Evolutionary conservation across 2,113 vertebrate species (phyloP), one percentile per base, ranked within the genome.

Genomic region (Tenrec ecaudatus): DNA sequence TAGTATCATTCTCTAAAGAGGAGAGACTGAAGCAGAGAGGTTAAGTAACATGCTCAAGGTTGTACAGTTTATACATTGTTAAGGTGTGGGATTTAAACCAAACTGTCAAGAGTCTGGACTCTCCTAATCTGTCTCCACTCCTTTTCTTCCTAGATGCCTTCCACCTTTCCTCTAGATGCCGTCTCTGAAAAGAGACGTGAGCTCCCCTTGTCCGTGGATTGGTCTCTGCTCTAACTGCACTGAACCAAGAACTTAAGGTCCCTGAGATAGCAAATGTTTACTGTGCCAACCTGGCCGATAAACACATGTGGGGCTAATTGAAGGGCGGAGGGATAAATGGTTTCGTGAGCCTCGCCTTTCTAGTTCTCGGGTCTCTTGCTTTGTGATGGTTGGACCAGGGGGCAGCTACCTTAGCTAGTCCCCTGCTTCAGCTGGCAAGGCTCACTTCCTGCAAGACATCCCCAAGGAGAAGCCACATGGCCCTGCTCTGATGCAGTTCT

Each of bases 21-120:
- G 66, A 68, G 53, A 83, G 80, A 75, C 73, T 17, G n/a, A 84
- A 89, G 81, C 81, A 68, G 57, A 68, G 57, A 88, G 36, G 40
- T 58, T 76, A 85, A 43, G 23, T 66, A 31, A 79, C 80, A 66
- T 31, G 57, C 12, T 66, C 81, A 58, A n/a, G 38, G 58, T 85
- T 76, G 80, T 10, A 14, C 47, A 53, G 47, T 10, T 4, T 80
- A 23, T 23, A 60, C 75, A 23, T 11, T 40, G 66, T 10, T 14
- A 20, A 31, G n/a, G n/a, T 84, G 79, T 84, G 79, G 40, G 23
- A 85, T 80, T 36, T 2, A 10, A 47, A 85, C 33, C 29, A 36
- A 47, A 20, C n/a, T 19, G 14, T 88, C 85, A 33, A 43, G 75
- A 68, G 81, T 22, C 81, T 58, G 53, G 25, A 16, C 20, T 79